Percentiles rank a stretch among this genome's conserved stretches.
phyloP scores from a whole-genome alignment of 2,113 vertebrate species.

The Laticauda laticaudata region DNA sequence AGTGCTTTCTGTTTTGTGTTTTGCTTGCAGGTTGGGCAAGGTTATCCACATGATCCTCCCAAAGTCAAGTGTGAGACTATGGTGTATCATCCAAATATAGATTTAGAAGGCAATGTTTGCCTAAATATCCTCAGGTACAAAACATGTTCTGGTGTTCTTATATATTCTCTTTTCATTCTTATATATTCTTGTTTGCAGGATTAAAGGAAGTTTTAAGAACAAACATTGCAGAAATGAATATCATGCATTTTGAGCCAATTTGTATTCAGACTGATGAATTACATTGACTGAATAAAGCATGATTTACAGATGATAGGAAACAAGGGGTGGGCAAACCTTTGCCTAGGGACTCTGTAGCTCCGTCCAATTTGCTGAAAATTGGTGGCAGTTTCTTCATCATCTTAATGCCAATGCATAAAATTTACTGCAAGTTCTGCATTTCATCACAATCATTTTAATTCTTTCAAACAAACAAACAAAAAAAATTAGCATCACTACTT shows the following conservation, averaged over 20 bases:
- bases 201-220: neutral
- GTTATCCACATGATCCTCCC: conserved; percentile 94
- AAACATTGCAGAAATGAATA: neutral
- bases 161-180: neutral
- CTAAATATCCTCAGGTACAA: conserved; percentile 93
- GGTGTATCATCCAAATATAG: conserved; percentile 98
- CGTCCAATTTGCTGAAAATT: neutral
- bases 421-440: neutral
- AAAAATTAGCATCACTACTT: neutral
- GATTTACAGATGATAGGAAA: neutral
- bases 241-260: neutral
- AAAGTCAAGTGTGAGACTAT: conserved; percentile 98
- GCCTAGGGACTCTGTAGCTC: neutral
- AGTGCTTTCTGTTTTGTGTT: neutral
- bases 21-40: conserved; percentile 85
- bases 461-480: neutral
- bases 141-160: neutral
- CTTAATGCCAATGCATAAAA: neutral
- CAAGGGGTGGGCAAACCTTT: neutral
- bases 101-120: conserved; percentile 97
- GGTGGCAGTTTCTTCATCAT: neutral
- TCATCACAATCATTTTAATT: neutral
- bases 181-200: neutral
- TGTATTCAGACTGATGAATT: neutral
- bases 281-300: neutral